Percentiles rank a stretch among this genome's conserved stretches.
phyloP scores from a whole-genome alignment of 2,113 vertebrate species.

The Suncus etruscus region DNA sequence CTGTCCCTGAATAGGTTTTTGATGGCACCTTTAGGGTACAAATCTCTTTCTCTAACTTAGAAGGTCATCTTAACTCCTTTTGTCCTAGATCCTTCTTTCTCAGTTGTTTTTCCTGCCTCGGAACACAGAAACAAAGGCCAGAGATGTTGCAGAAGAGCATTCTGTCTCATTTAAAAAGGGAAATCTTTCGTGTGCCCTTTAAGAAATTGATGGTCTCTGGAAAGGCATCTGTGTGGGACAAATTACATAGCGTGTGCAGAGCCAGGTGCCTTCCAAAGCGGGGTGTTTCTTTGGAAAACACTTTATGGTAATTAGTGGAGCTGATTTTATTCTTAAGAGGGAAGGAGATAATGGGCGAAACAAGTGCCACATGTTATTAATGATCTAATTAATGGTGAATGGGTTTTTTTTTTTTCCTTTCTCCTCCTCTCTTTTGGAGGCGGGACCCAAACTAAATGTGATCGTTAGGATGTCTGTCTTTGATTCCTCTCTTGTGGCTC shows the following conservation, averaged over 20 bases:
- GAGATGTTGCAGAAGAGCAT: neutral
- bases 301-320: slow-evolving; percentile 74
- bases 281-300: slow-evolving; percentile 73
- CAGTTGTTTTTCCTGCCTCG: neutral
- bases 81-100: neutral
- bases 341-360: slow-evolving; percentile 62
- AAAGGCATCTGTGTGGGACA: slow-evolving; percentile 61
- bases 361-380: slow-evolving; percentile 69
- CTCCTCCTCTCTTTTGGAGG: too few relatives aligned
- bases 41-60: neutral
- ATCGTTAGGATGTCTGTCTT: too few relatives aligned
- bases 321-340: slow-evolving; percentile 76
- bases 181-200: slow-evolving; percentile 7
- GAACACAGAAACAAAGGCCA: neutral
- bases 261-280: slow-evolving; percentile 75
- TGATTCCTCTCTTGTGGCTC: too few relatives aligned
- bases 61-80: neutral
- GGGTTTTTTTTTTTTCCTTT: neutral
- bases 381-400: slow-evolving; percentile 68
- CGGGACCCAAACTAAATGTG: too few relatives aligned
- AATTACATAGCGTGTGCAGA: slow-evolving; percentile 71
- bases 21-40: neutral
- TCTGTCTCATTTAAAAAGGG: slow-evolving; percentile 4
- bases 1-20: neutral
- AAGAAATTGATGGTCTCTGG: slow-evolving; percentile 63